Evolutionary conservation across 2,113 vertebrate species (phyloP).

Genomic region (Ceyx melanurus): DNA sequence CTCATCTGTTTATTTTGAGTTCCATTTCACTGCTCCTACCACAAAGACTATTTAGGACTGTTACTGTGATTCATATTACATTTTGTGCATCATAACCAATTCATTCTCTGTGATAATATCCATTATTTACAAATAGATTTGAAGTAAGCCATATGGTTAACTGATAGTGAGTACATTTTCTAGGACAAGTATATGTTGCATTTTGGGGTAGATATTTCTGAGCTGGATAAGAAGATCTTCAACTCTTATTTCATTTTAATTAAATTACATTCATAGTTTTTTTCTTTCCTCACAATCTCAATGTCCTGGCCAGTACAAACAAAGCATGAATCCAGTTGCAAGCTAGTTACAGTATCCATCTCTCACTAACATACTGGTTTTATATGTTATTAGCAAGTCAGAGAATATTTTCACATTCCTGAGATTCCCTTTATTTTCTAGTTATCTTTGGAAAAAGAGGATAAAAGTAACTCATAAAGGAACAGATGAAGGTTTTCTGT

Average conservation of each 20-base stretch:
- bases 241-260: neutral
- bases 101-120: neutral
- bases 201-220: neutral
- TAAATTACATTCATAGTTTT: neutral
- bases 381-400: neutral
- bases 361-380: neutral
- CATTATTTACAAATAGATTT: conserved; percentile 10
- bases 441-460: neutral
- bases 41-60: neutral
- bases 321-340: neutral
- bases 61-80: neutral
- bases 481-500: neutral
- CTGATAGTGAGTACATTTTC: neutral
- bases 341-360: neutral
- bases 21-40: conserved; percentile 10
- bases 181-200: neutral
- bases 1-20: conserved; percentile 11
- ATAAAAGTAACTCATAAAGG: neutral
- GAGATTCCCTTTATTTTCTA: neutral
- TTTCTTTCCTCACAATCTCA: neutral
- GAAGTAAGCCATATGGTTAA: conserved; percentile 8
- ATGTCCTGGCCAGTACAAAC: neutral
- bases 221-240: neutral
- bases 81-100: neutral
- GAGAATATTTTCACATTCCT: neutral